Base-by-base conservation (phyloP, 2,888 invertebrate genomes). In the Sinelater perroti region DNA sequence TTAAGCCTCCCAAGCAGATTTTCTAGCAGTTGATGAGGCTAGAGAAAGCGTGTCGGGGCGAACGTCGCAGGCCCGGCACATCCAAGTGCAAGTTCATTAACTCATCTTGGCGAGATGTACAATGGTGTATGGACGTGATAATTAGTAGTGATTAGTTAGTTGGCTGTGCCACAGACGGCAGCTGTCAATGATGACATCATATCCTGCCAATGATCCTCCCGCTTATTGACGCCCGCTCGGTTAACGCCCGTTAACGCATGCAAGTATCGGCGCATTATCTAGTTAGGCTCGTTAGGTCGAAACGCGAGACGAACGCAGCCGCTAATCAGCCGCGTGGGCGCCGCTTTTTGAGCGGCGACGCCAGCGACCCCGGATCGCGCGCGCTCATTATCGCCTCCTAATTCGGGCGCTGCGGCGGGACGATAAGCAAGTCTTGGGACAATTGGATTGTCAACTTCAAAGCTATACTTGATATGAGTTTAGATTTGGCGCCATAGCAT, bases 371-470 rank as follows among this genome's bases (percentile, higher is more conserved):
- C n/a, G n/a, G n/a, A n/a, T n/a, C 24, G 33, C 44, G 14, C 24
- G 44, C 49, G 50, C 44, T 56, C 45, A 50, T n/a, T 44, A 52
- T 56, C 40, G 40, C 50, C 52, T 56, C 56, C 56, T 56, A 51
- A 56, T 56, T 56, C 42, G 45, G 20, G 30, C 45, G 47, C 40
- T 56, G 35, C 26, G 45, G 38, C 17, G 47, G 50, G 30, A 55
- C 46, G 60, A 61, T 61, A 65, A 66, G 69, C 69, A 70, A 67
- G 69, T 69, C 72, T 69, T 67, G 61, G 72, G 71, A 75, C 74
- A 75, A 75, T 74, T 74, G 72, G 66, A 72, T 75, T 74, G 75
- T 75, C 74, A 75, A 72, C 73, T 75, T 74, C 74, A 75, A 75
- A 75, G 74, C 72, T 70, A 71, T 69, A 73, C 74, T 74, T 68